Base-by-base conservation (phyloP, 2,797 vertebrate genomes). In the Betta splendens region DNA sequence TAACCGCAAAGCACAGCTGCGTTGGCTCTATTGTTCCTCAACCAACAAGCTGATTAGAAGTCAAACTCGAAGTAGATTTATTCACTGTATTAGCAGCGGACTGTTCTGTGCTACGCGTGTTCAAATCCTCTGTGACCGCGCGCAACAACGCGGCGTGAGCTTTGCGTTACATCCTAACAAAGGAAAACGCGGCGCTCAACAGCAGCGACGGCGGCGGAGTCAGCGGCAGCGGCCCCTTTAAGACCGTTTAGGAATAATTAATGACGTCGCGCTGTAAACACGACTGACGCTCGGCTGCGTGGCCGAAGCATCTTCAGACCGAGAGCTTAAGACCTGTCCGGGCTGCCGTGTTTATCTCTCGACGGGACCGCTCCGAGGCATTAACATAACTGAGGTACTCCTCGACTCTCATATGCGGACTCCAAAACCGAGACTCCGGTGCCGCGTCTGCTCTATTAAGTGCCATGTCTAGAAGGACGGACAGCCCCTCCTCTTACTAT, bases 231-330 rank as follows among this genome's bases (percentile, higher is more conserved):
- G 85, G 25, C 82, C 66, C 89, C 91, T 92, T 92, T 91, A 91
- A 90, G 75, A 12, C 21, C 57, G 56, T 69, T 66, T 65, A 39
- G 77, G 81, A 83, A 85, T 90, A 83, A 88, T 89, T 79, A 79
- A 86, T 92, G 89, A 92, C 89, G 89, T 88, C 77, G 81, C 64
- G 88, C 91, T 92, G 92, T 92, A 92, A 92, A 93, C 92, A 92
- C 80, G 69, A 61, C 87, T 80, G 91, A 90, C 87, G 90, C 81
- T 87, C 71, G 52, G 77, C 85, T 91, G 91, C 90, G 89, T 90
- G 88, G 87, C 75, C 77, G 53, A 72, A 88, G 80, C 82, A 79
- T 84, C 84, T 73, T 75, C 70, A 54, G 72, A 76, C 70, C 52
- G 32, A 40, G 60, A 72, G 53, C 69, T 44, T 47, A 3, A 81